These are phyloP conservation scores for Xestoiulus laeticollis DNA, from an alignment of 2,888 invertebrate species.

Conservation along the genomic window DNA sequence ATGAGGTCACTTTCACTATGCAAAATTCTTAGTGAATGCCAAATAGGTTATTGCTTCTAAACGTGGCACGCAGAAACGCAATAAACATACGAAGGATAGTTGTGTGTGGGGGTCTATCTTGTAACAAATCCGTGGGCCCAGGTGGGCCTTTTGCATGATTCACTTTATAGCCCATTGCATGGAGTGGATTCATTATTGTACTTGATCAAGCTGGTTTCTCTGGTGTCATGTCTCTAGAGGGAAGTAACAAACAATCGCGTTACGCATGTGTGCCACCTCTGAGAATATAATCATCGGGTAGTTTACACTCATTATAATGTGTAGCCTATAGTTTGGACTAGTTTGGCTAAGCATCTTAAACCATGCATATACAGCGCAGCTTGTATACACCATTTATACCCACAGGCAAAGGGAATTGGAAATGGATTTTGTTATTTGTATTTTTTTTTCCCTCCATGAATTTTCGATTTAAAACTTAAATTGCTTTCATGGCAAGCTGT, in stretches of 20 bases:
- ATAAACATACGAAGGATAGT: not conserved
- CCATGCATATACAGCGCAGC: not conserved
- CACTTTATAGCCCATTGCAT: constrained; percentile 5
- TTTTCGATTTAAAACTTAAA: not conserved
- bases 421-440: not conserved
- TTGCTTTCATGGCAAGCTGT: not conserved
- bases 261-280: constrained; percentile 41
- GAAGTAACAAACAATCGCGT: not conserved
- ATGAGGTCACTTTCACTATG: not conserved
- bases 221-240: not conserved
- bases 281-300: constrained; percentile 15
- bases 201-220: not conserved
- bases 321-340: not conserved
- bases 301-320: not conserved
- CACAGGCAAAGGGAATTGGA: not conserved
- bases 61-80: not conserved
- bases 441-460: not conserved
- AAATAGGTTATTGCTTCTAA: not conserved
- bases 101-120: not conserved
- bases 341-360: not conserved
- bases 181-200: not conserved
- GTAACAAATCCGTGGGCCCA: constrained; percentile 14
- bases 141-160: not conserved
- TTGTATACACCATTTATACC: not conserved
- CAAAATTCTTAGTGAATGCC: not conserved